These are phyloP conservation scores for Chaetura pelagica DNA, from an alignment of 2,113 vertebrate species.

Conservation along the genomic window DNA sequence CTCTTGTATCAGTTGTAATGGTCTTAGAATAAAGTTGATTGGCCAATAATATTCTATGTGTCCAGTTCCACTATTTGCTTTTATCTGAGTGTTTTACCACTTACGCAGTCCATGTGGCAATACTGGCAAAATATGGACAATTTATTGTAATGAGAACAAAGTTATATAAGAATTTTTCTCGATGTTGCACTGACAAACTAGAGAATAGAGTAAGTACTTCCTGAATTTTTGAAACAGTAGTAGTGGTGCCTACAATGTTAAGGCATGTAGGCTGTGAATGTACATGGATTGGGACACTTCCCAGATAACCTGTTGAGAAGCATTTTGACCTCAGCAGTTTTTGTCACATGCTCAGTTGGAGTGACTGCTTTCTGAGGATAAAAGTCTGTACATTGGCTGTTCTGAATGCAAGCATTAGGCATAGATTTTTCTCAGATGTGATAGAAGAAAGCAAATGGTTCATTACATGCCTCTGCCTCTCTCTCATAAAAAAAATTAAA, in stretches of 20 bases:
- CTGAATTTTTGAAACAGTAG: background rate
- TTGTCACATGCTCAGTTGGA: background rate
- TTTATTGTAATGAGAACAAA: background rate
- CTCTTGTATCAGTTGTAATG: background rate
- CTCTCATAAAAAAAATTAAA: background rate
- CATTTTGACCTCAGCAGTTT: background rate
- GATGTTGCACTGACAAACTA: background rate
- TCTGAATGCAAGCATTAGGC: background rate
- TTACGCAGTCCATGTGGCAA: fast-evolving
- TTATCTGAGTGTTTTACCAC: background rate
- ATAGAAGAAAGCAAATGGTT: background rate
- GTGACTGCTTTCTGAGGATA: background rate
- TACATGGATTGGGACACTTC: background rate
- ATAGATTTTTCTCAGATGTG: background rate
- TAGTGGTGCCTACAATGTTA: background rate
- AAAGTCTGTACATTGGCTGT: background rate
- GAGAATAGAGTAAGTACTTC: background rate
- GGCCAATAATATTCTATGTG: background rate
- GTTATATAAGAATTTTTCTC: background rate
- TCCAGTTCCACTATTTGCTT: background rate
- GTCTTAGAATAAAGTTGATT: background rate
- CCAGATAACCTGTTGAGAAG: background rate
- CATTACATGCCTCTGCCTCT: background rate
- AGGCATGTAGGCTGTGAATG: background rate
- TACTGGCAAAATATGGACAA: background rate